These are phyloP conservation scores for Mya arenaria DNA, from an alignment of 1,140 invertebrate species.

Conservation along the genomic window DNA sequence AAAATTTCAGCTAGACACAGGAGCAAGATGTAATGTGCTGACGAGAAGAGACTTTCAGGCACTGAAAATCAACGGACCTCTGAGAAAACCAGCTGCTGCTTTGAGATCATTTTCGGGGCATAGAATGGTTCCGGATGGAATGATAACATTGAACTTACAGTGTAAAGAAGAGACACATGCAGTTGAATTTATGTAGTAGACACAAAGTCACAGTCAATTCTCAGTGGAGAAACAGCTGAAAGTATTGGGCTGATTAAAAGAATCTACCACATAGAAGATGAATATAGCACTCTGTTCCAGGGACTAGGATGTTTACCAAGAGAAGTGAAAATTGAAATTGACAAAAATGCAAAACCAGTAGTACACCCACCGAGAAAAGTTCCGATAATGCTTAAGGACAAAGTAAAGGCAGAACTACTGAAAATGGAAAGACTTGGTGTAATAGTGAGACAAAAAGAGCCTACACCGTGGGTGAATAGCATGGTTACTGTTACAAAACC, in stretches of 20 bases:
- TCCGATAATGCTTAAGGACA: slow-evolving; percentile 69
- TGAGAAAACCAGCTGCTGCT: neutral
- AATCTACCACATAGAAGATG: slow-evolving; percentile 1
- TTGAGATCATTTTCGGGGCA: slow-evolving; percentile 1
- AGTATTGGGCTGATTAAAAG: slow-evolving; percentile 27
- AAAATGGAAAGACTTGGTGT: slow-evolving; percentile 59
- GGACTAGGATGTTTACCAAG: slow-evolving; percentile 56
- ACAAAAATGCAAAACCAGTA: slow-evolving; percentile 57
- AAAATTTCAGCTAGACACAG: slow-evolving; percentile 23
- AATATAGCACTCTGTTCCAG: slow-evolving; percentile 54
- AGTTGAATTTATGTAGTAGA: slow-evolving; percentile 41
- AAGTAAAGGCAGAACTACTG: slow-evolving; percentile 60
- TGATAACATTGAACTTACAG: neutral
- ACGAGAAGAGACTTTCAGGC: neutral
- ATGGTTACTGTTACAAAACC: slow-evolving; percentile 58
- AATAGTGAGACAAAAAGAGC: slow-evolving; percentile 60
- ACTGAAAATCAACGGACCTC: neutral
- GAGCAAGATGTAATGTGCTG: slow-evolving; percentile 38
- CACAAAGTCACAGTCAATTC: slow-evolving; percentile 22
- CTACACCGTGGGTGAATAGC: slow-evolving; percentile 33
- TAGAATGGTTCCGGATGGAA: neutral
- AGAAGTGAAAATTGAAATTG: slow-evolving; percentile 64
- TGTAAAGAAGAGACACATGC: slow-evolving; percentile 20
- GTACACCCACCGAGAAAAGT: slow-evolving; percentile 68
- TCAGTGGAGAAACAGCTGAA: slow-evolving; percentile 20